Evolutionary conservation across 2,888 invertebrate species (phyloP).

Genomic region (Carabus problematicus): DNA sequence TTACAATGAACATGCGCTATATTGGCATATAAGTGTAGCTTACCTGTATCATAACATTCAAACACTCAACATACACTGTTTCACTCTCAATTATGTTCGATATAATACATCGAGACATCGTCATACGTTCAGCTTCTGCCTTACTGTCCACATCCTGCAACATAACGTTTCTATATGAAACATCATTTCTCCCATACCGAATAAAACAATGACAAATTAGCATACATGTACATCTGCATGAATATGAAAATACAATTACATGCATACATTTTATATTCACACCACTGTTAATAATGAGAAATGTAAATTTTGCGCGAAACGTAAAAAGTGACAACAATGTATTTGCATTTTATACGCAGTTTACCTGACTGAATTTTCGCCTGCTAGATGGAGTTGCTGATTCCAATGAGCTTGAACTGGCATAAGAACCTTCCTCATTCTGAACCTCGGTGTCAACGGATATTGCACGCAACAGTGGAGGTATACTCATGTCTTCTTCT

Average conservation of each 20-base stretch:
- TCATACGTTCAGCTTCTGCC: constrained; percentile 77
- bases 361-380: constrained; percentile 55
- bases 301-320: too few relatives aligned
- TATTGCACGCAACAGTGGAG: constrained; percentile 66
- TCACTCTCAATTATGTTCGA: constrained; percentile 92
- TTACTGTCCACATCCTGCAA: constrained; percentile 62
- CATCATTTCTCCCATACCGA: constrained; percentile 28
- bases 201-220: constrained; percentile 30
- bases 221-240: constrained; percentile 15
- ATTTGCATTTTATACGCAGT: neutral
- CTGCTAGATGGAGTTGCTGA: constrained; percentile 60
- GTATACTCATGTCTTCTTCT: constrained; percentile 61
- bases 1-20: constrained; percentile 14
- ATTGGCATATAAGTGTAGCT: constrained; percentile 45
- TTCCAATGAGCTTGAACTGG: constrained; percentile 61
- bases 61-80: constrained; percentile 86
- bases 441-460: constrained; percentile 64
- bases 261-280: constrained; percentile 15
- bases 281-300: too few relatives aligned
- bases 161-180: constrained; percentile 15
- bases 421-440: constrained; percentile 58
- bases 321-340: too few relatives aligned
- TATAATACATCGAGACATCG: constrained; percentile 88
- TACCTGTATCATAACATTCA: constrained; percentile 88
- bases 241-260: neutral